Conservation (phyloP, 1,140 invertebrate species). For the Vollenhovia emeryi region DNA sequence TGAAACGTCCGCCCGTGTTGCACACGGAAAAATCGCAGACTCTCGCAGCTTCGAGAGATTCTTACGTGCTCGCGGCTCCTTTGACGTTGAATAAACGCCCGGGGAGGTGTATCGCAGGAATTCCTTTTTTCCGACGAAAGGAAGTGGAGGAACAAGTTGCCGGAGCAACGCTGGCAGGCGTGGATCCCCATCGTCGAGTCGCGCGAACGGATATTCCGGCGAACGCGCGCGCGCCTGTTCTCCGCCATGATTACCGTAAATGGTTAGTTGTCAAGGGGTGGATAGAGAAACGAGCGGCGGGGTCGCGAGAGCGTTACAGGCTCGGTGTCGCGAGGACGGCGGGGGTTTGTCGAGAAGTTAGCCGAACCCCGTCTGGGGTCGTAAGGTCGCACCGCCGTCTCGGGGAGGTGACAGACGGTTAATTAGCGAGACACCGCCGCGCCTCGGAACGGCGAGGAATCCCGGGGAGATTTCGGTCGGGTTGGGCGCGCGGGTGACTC, state of each 20-base stretch:
- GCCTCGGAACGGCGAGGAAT: slow-evolving; percentile 17
- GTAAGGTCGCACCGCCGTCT: slow-evolving; percentile 31
- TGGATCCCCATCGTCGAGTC: slow-evolving; percentile 3
- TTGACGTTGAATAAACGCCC: slow-evolving; percentile 36
- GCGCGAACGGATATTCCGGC: background rate
- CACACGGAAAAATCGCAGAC: background rate
- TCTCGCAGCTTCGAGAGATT: background rate
- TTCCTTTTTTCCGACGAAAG: background rate
- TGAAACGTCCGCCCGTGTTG: background rate
- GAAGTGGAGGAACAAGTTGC: background rate
- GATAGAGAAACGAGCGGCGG: slow-evolving; percentile 39
- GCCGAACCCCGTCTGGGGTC: background rate
- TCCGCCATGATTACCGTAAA: slow-evolving; percentile 11
- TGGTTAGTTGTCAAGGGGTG: slow-evolving; percentile 25
- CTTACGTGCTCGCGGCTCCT: background rate
- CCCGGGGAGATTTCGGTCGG: slow-evolving; percentile 34
- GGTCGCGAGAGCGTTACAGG: background rate
- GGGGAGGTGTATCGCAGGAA: background rate
- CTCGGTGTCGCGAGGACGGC: background rate
- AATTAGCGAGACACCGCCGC: slow-evolving; percentile 54
- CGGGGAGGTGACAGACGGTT: slow-evolving; percentile 47
- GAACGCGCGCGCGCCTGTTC: background rate
- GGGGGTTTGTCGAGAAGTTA: slow-evolving; percentile 19
- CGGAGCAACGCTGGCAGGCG: background rate
- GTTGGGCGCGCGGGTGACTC: background rate